Percentiles rank a stretch among this genome's conserved stretches.
phyloP scores from a whole-genome alignment of 2,888 invertebrate genomes.

The Patella pellucida region DNA sequence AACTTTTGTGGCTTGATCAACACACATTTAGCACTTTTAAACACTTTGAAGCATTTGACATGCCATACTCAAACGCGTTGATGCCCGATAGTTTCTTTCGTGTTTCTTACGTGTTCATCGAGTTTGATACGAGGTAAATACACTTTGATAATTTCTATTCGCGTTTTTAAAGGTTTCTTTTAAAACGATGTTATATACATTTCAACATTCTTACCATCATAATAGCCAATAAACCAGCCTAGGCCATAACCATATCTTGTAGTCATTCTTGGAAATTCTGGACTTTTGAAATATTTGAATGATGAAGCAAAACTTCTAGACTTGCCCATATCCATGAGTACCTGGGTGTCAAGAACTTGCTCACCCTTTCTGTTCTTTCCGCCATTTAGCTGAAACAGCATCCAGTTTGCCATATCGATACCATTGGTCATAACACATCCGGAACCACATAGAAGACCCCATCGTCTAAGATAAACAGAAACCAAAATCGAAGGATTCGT shows the following conservation, averaged over 20 bases:
- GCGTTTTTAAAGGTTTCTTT: too few species aligned
- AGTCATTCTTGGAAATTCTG: conserved; percentile 52
- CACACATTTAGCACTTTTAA: too few species aligned
- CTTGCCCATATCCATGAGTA: conserved; percentile 47
- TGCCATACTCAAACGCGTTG: too few species aligned
- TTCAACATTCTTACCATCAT: conserved; percentile 55
- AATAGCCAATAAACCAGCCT: conserved; percentile 63
- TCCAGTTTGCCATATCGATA: conserved; percentile 65
- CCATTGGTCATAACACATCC: conserved; percentile 62
- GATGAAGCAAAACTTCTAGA: conserved; percentile 36
- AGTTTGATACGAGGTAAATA: too few species aligned
- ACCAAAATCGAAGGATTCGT: neutral
- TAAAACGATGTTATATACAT: too few species aligned
- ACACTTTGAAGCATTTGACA: too few species aligned
- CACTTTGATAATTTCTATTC: too few species aligned
- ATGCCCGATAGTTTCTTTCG: too few species aligned
- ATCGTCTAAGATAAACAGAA: conserved; percentile 39
- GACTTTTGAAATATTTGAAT: conserved; percentile 40
- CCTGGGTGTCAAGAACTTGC: conserved; percentile 37
- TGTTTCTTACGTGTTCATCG: too few species aligned
- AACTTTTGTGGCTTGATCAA: too few species aligned
- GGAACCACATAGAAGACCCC: conserved; percentile 60
- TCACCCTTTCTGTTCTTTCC: conserved; percentile 38
- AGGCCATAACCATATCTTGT: conserved; percentile 52
- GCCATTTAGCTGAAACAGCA: conserved; percentile 55